A percentile compares a stretch with the other conserved stretches of the same genome.
phyloP scores from a whole-genome alignment of 2,888 invertebrate genomes.

The Eulithis prunata region DNA sequence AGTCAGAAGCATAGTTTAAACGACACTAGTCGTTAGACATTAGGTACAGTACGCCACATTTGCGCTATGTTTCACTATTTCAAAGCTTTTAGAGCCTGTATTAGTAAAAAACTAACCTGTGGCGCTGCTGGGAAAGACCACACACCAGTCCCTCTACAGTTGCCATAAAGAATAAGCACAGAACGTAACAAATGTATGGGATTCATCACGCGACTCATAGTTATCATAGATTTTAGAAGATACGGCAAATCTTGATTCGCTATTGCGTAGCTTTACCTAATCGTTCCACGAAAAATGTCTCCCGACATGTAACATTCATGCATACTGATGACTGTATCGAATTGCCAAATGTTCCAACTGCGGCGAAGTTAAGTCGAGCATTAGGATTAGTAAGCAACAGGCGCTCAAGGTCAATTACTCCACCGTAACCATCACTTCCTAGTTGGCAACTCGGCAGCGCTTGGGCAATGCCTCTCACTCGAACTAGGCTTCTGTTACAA shows the following conservation, averaged over 20 bases:
- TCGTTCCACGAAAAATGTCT: background rate
- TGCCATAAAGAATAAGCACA: too few relatives aligned
- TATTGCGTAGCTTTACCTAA: background rate
- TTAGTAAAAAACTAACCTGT: too few relatives aligned
- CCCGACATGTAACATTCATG: background rate
- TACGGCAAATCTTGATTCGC: background rate
- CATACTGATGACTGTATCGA: slow-evolving; percentile 6
- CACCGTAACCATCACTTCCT: slow-evolving; percentile 77
- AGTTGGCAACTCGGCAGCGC: slow-evolving; percentile 63
- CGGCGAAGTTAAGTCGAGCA: slow-evolving; percentile 40
- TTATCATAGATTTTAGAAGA: too few relatives aligned
- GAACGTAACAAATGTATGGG: too few relatives aligned
- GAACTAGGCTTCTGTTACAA: slow-evolving; percentile 73
- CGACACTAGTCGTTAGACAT: slow-evolving; percentile 46
- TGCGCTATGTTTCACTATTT: background rate
- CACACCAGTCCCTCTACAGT: too few relatives aligned
- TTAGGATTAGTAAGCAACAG: slow-evolving; percentile 68
- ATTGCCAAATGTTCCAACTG: slow-evolving; percentile 16
- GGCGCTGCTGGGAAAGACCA: too few relatives aligned
- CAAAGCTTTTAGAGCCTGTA: too few relatives aligned
- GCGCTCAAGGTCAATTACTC: slow-evolving; percentile 75
- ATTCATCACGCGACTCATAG: too few relatives aligned
- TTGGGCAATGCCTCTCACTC: slow-evolving; percentile 75
- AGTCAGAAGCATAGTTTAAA: slow-evolving; percentile 35
- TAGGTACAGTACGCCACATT: slow-evolving; percentile 1